Conservation (phyloP, 2,113 vertebrate genomes). For the Caloenas nicobarica region DNA sequence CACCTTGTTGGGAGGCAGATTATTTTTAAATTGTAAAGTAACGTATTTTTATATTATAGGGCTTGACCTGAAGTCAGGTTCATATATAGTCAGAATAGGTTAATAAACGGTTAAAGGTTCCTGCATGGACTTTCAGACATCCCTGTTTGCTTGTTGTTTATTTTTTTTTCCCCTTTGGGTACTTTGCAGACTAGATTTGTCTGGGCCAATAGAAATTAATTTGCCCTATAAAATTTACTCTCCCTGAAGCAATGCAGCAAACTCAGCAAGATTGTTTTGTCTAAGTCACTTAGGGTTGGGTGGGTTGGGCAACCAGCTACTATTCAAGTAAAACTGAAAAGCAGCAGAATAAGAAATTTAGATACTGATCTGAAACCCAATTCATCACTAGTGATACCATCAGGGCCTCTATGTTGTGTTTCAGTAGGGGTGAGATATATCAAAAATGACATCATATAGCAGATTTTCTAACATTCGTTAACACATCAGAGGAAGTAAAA, state of each 20-base stretch:
- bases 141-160: neutral
- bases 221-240: conserved; percentile 17
- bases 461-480: neutral
- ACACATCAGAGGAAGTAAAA: neutral
- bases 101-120: neutral
- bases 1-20: neutral
- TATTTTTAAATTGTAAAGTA: neutral
- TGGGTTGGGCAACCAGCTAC: conserved; percentile 8
- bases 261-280: conserved; percentile 33
- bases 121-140: neutral
- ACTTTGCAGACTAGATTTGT: neutral
- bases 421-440: neutral
- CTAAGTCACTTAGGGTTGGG: neutral
- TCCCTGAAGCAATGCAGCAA: conserved; percentile 38
- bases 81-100: neutral
- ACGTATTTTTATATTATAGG: neutral
- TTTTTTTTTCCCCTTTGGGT: neutral
- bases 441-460: neutral
- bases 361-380: neutral
- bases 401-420: neutral
- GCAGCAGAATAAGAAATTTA: neutral
- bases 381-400: conserved; percentile 25
- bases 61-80: neutral
- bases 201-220: conserved; percentile 4
- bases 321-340: conserved; percentile 45